phyloP scores from a whole-genome alignment of 2,888 invertebrate genomes.

The Amphipyra tragopoginis region DNA sequence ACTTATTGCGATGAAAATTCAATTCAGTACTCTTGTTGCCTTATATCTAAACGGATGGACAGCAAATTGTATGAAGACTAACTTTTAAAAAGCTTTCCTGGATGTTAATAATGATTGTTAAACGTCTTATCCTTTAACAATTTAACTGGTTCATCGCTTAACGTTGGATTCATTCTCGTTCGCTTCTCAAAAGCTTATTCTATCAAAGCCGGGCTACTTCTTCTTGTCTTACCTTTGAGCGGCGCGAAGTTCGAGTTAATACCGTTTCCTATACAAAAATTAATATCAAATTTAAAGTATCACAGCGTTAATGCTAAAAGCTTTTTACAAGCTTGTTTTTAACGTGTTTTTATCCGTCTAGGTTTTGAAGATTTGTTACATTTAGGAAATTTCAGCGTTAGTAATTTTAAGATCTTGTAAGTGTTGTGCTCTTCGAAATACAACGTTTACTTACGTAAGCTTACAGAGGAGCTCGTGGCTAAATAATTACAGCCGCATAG shows the following conservation, averaged over 20 bases:
- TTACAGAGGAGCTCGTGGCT: too few relatives aligned
- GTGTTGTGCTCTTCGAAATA: background rate
- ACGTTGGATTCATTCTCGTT: slow-evolving; percentile 10
- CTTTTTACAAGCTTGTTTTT: slow-evolving; percentile 24
- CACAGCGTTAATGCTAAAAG: slow-evolving; percentile 12
- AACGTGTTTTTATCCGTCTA: background rate
- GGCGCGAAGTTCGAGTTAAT: slow-evolving; percentile 25
- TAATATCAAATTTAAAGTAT: slow-evolving; percentile 21
- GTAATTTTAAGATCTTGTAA: too few relatives aligned
- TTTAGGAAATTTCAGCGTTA: too few relatives aligned
- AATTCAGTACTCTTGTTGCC: slow-evolving; percentile 10
- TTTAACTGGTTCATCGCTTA: slow-evolving; percentile 1
- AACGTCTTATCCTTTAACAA: background rate
- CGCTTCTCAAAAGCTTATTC: slow-evolving; percentile 50
- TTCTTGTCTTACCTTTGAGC: slow-evolving; percentile 22
- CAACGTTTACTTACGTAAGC: background rate
- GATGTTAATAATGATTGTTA: slow-evolving; percentile 2
- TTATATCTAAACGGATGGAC: too few relatives aligned
- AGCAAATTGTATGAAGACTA: too few relatives aligned
- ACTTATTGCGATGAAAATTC: slow-evolving; percentile 38
- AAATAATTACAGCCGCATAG: too few relatives aligned
- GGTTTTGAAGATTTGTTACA: too few relatives aligned
- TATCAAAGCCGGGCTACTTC: slow-evolving; percentile 44
- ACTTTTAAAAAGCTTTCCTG: background rate
- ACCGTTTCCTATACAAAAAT: slow-evolving; percentile 30